Conservation (phyloP, 1,140 invertebrate genomes). For the Periplaneta americana region DNA sequence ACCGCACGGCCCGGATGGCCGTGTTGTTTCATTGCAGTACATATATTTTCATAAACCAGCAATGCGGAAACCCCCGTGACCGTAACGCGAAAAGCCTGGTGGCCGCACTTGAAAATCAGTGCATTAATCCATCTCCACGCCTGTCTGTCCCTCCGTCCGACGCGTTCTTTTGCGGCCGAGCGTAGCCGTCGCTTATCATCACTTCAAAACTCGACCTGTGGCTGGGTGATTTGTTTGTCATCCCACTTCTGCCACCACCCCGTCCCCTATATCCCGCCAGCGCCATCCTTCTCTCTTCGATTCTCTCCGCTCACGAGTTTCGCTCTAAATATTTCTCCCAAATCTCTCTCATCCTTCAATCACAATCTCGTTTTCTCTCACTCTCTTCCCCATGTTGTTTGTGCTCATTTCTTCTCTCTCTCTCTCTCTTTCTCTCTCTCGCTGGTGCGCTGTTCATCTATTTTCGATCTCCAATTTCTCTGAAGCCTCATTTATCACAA, state of each 20-base stretch:
- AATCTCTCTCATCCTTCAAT: too few relatives aligned
- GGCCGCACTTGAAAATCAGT: background rate
- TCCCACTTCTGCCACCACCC: too few relatives aligned
- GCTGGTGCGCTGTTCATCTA: too few relatives aligned
- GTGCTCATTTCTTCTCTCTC: too few relatives aligned
- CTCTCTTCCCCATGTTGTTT: too few relatives aligned
- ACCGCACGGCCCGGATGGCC: background rate
- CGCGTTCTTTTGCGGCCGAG: background rate
- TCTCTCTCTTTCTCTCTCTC: background rate
- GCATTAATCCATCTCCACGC: background rate
- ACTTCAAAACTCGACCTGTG: background rate
- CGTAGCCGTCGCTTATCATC: background rate
- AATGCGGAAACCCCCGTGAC: background rate
- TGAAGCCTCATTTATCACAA: too few relatives aligned
- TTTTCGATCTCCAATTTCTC: too few relatives aligned
- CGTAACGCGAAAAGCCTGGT: background rate
- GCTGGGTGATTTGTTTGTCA: background rate
- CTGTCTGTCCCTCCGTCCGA: background rate
- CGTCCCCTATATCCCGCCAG: too few relatives aligned
- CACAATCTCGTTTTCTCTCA: too few relatives aligned
- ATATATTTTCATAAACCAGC: background rate
- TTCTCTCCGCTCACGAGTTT: too few relatives aligned
- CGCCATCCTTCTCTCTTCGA: too few relatives aligned
- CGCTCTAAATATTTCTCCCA: too few relatives aligned
- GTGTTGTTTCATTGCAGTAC: background rate